These are phyloP conservation scores for Drosophila paranaensis DNA, from an alignment of 2,888 invertebrate genomes.

Conservation along the genomic window DNA sequence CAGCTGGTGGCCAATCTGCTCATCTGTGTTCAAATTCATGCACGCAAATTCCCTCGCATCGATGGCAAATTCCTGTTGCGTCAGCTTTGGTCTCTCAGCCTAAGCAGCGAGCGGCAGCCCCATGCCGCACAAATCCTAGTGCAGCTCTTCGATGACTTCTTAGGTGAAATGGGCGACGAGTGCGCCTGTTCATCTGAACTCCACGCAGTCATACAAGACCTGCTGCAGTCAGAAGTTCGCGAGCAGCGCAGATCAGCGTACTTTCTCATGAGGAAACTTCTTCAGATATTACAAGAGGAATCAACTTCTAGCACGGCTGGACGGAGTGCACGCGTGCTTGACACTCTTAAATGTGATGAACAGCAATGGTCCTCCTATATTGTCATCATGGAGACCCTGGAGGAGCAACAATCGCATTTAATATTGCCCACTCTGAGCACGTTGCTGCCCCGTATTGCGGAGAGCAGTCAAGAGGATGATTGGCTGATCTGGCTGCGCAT, in stretches of 20 bases:
- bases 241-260: slow-evolving; percentile 74
- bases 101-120: slow-evolving; percentile 39
- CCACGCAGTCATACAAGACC: slow-evolving; percentile 47
- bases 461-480: slow-evolving; percentile 6
- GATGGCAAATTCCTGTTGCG: slow-evolving; percentile 56
- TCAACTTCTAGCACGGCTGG: neutral
- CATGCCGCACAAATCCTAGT: slow-evolving; percentile 68
- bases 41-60: slow-evolving; percentile 56
- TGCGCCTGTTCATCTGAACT: slow-evolving; percentile 47
- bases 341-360: slow-evolving; percentile 41
- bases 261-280: slow-evolving; percentile 69
- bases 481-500: slow-evolving; percentile 66
- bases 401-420: slow-evolving; percentile 83
- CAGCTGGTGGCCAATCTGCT: slow-evolving; percentile 67
- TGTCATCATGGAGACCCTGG: slow-evolving; percentile 80
- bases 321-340: neutral
- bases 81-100: slow-evolving; percentile 64
- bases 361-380: slow-evolving; percentile 70
- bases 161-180: slow-evolving; percentile 40
- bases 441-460: slow-evolving; percentile 43
- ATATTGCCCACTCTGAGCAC: slow-evolving; percentile 79
- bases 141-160: slow-evolving; percentile 72
- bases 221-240: slow-evolving; percentile 64
- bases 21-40: slow-evolving; percentile 69
- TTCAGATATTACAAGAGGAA: slow-evolving; percentile 15